Conservation (phyloP, 1,140 invertebrate genomes). For the Eriocheir sinensis region DNA sequence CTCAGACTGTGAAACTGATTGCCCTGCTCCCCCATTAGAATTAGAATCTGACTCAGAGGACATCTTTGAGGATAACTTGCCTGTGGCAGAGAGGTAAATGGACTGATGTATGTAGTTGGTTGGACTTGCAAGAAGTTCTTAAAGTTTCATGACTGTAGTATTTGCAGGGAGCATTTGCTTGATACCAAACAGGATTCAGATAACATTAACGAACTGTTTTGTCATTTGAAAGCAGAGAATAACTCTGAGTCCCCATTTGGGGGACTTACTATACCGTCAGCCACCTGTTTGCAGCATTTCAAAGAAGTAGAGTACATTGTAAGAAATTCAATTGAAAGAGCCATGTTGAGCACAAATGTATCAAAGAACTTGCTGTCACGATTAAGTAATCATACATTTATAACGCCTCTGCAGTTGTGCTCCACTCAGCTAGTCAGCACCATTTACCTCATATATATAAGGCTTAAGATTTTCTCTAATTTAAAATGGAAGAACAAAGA, state of each 20-base stretch:
- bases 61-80: not conserved
- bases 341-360: no score
- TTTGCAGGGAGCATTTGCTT: not conserved
- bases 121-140: conserved; percentile 23
- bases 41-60: not conserved
- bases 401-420: no score
- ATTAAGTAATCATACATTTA: no score
- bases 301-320: no score
- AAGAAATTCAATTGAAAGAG: no score
- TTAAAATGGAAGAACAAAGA: no score
- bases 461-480: no score
- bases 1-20: not conserved
- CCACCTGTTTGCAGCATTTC: no score
- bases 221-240: conserved; percentile 34
- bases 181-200: not conserved
- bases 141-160: not conserved
- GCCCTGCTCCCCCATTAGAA: not conserved
- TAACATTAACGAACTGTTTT: not conserved
- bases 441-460: no score
- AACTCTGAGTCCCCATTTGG: not conserved
- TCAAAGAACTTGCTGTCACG: no score
- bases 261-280: no score
- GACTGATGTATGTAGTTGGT: not conserved
- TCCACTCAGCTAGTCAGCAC: no score
- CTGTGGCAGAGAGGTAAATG: not conserved